phyloP scores from a whole-genome alignment of 2,113 vertebrate species.

The Mustela lutreola region DNA sequence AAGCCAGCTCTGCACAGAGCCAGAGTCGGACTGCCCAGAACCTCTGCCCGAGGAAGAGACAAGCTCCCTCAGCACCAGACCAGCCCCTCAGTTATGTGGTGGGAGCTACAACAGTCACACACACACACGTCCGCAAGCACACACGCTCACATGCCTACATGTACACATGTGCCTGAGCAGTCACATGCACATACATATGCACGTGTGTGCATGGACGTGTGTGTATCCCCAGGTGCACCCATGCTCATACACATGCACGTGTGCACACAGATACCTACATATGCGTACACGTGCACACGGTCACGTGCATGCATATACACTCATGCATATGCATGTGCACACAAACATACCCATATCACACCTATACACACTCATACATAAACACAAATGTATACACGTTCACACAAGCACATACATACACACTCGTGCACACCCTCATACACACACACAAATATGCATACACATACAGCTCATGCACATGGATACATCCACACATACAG shows the following conservation, averaged over 20 bases:
- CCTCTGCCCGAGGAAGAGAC: not conserved
- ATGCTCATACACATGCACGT: rapidly evolving
- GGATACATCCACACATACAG: too few relatives aligned
- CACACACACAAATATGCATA: not conserved
- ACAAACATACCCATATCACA: not conserved
- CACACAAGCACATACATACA: not conserved
- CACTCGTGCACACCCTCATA: not conserved
- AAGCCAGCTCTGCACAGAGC: rapidly evolving
- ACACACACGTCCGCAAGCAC: rapidly evolving
- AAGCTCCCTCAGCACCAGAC: not conserved
- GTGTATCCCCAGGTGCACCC: too few relatives aligned
- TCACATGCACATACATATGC: not conserved
- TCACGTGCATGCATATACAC: not conserved
- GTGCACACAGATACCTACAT: too few relatives aligned
- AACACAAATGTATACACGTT: not conserved
- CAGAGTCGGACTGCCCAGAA: not conserved
- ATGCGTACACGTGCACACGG: too few relatives aligned
- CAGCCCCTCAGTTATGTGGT: not conserved
- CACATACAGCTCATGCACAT: too few relatives aligned
- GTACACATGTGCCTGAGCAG: not conserved
- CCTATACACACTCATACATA: rapidly evolving
- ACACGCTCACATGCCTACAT: too few relatives aligned
- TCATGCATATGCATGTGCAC: too few relatives aligned
- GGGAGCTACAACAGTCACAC: not conserved
- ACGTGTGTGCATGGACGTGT: not conserved